phyloP scores from a whole-genome alignment of 92 coral and sea anemone species.

The Porites rus region DNA sequence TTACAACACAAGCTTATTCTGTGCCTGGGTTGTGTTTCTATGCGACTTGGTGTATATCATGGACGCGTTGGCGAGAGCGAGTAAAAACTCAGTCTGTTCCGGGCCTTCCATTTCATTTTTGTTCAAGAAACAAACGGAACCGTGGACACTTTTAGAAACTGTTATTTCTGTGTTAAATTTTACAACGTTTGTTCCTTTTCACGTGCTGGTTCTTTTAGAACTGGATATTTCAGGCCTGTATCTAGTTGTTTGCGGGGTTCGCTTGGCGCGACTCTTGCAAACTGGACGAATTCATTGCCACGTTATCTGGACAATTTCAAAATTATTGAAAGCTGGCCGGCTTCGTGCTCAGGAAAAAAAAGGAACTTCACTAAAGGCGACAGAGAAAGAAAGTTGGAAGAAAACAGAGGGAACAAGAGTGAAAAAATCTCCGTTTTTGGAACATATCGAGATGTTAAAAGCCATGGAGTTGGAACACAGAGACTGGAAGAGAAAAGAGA shows the following conservation, averaged over 20 bases:
- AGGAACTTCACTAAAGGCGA: background rate
- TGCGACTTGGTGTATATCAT: conserved; percentile 57
- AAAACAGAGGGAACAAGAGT: background rate
- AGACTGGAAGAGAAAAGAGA: background rate
- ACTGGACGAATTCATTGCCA: conserved; percentile 22
- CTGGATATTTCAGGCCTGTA: conserved; percentile 52
- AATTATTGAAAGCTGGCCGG: background rate
- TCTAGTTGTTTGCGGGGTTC: conserved; percentile 44
- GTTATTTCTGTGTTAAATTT: conserved; percentile 2
- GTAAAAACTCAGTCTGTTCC: conserved; percentile 7
- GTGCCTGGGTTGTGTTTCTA: conserved; percentile 53
- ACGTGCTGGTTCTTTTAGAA: conserved; percentile 41
- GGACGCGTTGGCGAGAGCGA: conserved; percentile 55
- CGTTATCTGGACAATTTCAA: conserved; percentile 8
- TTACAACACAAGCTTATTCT: conserved; percentile 33
- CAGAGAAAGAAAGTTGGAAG: background rate
- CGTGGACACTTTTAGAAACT: background rate
- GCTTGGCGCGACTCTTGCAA: conserved; percentile 35
- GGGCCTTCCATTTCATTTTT: conserved; percentile 2
- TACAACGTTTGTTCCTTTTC: conserved; percentile 55
- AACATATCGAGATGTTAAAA: background rate
- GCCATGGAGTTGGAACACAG: background rate
- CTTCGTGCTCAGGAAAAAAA: background rate
- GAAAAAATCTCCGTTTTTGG: background rate
- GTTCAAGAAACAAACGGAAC: background rate